Evolutionary conservation across 2,888 invertebrate genomes (phyloP).

Genomic region (Galeruca laticollis): DNA sequence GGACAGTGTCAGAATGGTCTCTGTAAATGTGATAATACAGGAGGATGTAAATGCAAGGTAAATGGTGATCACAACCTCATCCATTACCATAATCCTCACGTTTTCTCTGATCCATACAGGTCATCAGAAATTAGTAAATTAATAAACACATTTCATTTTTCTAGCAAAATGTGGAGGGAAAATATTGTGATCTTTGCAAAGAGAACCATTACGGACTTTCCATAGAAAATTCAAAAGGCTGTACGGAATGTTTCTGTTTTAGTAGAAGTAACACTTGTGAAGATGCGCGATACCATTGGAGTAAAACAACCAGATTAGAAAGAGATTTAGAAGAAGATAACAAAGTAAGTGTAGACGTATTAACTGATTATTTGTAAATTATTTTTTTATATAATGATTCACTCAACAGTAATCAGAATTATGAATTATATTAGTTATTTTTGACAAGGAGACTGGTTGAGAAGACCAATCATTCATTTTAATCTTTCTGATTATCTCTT

Average conservation of each 20-base stretch:
- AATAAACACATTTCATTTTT: slow-evolving; percentile 6
- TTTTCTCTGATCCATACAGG: neutral
- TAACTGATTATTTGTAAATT: too few species aligned
- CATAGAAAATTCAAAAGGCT: slow-evolving; percentile 83
- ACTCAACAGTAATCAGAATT: too few species aligned
- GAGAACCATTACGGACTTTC: slow-evolving; percentile 89
- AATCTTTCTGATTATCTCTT: too few species aligned
- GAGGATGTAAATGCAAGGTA: slow-evolving; percentile 93
- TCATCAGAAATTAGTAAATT: too few species aligned
- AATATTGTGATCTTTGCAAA: slow-evolving; percentile 86
- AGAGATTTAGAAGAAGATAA: slow-evolving; percentile 64
- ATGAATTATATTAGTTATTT: too few species aligned
- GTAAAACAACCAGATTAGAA: slow-evolving; percentile 73
- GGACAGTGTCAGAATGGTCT: slow-evolving; percentile 67
- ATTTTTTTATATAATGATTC: too few species aligned
- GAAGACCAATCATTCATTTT: too few species aligned
- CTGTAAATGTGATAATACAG: slow-evolving; percentile 82
- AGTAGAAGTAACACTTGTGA: slow-evolving; percentile 84
- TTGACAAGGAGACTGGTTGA: too few species aligned
- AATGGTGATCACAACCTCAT: slow-evolving; percentile 45
- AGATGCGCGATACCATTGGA: slow-evolving; percentile 87
- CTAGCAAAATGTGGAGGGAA: slow-evolving; percentile 86
- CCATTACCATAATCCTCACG: neutral
- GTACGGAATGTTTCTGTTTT: slow-evolving; percentile 97
- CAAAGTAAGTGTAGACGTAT: slow-evolving; percentile 57